Base-by-base conservation (phyloP, 2,888 invertebrate genomes). In the Helleia helle region DNA sequence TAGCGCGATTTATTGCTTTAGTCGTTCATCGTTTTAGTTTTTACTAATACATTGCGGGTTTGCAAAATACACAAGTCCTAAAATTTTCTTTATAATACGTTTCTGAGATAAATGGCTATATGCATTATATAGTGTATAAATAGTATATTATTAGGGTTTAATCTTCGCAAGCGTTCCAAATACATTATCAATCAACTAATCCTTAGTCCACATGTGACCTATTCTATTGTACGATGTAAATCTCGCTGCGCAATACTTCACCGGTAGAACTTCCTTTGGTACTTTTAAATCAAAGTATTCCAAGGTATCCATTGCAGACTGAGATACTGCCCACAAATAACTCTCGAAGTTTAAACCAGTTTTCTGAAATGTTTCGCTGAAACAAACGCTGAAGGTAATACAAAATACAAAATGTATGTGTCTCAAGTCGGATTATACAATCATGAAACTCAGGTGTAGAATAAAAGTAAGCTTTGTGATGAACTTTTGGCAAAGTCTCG, bases 281-380 rank as follows among this genome's bases (percentile, higher is more conserved):
- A 26, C 25, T 25, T 36, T 30, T 28, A 48, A 44, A 37, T 49
- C 48, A 37, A 49, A 24, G 37, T 39, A 48, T 24, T 48, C 43
- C 17, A 49, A 30, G 17, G 45, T 44, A 24, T 49, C 45, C 31
- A 49, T 41, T 14, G 45, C 41, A n/a, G 41, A 31, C 17, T 39
- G 43, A 12, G 48, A 12, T 40, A 49, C 44, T 4, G 49, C 42
- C 48, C 48, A 49, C 22, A 44, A 25, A 37, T 42, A 48, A 29
- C 24, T 29, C 15, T 43, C 39, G 5, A 38, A 11, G 11, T 46
- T 37, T 22, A 46, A 41, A 36, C 42, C 49, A 0, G 50, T 44
- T 30, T 30, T n/a, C 15, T 43, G 36, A 24, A 38, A 25, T 5
- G 40, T 38, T 15, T 40, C 8, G 12, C 46, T 50, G 26, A 22